These are phyloP conservation scores for Malacoraja senta DNA, from an alignment of 2,797 vertebrate genomes.

Conservation along the genomic window DNA sequence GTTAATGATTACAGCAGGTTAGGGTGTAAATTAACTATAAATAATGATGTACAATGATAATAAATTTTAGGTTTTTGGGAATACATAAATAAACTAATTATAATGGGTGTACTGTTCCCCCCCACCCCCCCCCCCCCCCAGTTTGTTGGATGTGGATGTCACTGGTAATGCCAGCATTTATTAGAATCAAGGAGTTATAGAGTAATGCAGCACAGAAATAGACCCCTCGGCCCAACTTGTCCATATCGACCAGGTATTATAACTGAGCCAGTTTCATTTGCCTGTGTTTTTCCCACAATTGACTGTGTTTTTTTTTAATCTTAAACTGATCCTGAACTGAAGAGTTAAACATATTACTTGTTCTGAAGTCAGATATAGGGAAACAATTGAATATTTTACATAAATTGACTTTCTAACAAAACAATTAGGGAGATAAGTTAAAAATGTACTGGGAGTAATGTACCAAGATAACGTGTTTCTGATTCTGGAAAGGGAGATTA, in stretches of 20 bases:
- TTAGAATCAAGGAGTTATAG: too few relatives aligned
- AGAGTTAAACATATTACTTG: too few relatives aligned
- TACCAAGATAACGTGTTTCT: conserved; percentile 19
- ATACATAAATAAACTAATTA: not conserved
- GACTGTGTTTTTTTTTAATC: too few relatives aligned
- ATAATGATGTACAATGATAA: not conserved
- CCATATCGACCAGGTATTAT: too few relatives aligned
- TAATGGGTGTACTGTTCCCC: not conserved
- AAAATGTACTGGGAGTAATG: not conserved
- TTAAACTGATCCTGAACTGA: too few relatives aligned
- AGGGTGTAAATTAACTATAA: not conserved
- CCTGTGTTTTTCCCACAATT: too few relatives aligned
- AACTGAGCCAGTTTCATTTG: not conserved
- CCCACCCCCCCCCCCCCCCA: too few relatives aligned
- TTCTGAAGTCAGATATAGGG: too few relatives aligned
- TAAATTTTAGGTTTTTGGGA: not conserved
- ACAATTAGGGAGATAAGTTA: not conserved
- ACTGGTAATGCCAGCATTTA: too few relatives aligned
- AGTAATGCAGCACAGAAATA: too few relatives aligned
- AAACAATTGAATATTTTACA: not conserved
- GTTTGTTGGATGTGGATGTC: too few relatives aligned
- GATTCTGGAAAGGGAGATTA: conserved; percentile 43
- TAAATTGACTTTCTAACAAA: not conserved
- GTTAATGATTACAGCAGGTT: not conserved
- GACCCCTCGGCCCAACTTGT: too few relatives aligned